Conservation (phyloP, 2,797 vertebrate genomes). For the Chrosomus eos region DNA sequence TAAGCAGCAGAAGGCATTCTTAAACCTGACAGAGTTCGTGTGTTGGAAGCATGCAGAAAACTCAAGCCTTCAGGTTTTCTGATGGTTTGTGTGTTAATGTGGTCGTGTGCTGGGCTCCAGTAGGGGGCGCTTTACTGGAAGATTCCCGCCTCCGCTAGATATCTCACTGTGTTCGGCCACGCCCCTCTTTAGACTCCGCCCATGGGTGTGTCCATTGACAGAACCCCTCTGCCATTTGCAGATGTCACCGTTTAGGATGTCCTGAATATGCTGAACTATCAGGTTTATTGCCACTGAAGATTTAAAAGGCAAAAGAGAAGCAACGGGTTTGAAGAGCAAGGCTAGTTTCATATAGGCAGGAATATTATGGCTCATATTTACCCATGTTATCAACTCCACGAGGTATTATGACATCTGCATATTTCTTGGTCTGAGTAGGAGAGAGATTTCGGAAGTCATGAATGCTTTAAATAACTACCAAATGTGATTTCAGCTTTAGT, state of each 20-base stretch:
- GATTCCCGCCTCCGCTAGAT: conserved; percentile 44
- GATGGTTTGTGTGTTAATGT: conserved; percentile 76
- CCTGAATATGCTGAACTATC: conserved; percentile 98
- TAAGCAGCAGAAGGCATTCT: conserved; percentile 1
- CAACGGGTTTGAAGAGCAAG: background rate
- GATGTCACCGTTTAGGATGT: conserved; percentile 93
- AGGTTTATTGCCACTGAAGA: conserved; percentile 93
- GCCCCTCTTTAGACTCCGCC: conserved; percentile 82
- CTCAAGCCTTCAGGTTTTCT: conserved; percentile 16
- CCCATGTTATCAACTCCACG: conserved; percentile 98
- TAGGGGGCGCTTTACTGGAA: conserved; percentile 83
- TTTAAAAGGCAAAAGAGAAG: background rate
- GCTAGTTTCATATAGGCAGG: background rate
- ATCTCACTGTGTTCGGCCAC: conserved; percentile 80
- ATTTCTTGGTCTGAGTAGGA: conserved; percentile 92
- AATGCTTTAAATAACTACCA: background rate
- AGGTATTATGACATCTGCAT: conserved; percentile 96
- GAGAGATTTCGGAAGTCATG: conserved; percentile 9
- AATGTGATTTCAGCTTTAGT: background rate
- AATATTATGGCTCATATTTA: conserved; percentile 66
- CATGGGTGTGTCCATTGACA: conserved; percentile 74
- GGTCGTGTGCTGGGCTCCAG: conserved; percentile 94
- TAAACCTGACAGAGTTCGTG: background rate
- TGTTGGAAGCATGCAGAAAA: conserved; percentile 42
- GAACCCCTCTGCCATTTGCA: conserved; percentile 92